Percentiles rank a stretch among this genome's conserved stretches.
Conservation (phyloP, 2,888 invertebrate species). For the Conops quadrifasciatus region DNA sequence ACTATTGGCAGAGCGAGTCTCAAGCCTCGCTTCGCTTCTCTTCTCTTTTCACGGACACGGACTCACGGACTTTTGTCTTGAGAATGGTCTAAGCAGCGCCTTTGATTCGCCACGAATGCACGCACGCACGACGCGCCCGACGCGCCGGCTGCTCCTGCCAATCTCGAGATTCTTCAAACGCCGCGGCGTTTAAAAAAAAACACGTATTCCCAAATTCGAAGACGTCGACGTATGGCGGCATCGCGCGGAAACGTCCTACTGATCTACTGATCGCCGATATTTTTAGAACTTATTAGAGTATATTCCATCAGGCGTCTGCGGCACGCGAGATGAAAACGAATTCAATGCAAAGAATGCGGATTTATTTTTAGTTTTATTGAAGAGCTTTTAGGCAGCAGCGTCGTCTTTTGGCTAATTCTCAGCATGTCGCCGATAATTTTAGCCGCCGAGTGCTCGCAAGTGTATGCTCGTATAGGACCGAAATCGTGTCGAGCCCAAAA, state of each 20-base stretch:
- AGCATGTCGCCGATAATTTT: background rate
- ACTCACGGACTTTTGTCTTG: too few species aligned
- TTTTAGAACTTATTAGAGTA: background rate
- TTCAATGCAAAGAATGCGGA: background rate
- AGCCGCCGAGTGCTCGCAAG: background rate
- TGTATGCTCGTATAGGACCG: background rate
- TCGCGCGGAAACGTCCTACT: constrained; percentile 12
- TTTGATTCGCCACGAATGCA: constrained; percentile 11
- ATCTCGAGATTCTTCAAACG: background rate
- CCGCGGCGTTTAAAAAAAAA: too few species aligned
- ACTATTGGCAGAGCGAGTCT: background rate
- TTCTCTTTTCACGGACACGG: background rate
- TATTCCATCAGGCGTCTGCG: constrained; percentile 23
- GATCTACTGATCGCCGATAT: constrained; percentile 21
- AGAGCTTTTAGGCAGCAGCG: background rate
- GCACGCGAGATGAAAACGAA: constrained; percentile 39
- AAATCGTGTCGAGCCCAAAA: background rate
- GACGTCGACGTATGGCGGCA: constrained; percentile 1
- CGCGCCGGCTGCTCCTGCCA: constrained; percentile 25
- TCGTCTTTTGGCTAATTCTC: background rate
- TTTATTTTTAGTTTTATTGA: background rate
- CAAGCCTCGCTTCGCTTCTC: background rate
- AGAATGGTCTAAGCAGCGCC: background rate
- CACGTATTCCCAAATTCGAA: too few species aligned
- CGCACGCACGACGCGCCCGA: background rate